These are phyloP conservation scores for Corella eumyota DNA, from an alignment of 23 tunicate species.

Conservation along the genomic window DNA sequence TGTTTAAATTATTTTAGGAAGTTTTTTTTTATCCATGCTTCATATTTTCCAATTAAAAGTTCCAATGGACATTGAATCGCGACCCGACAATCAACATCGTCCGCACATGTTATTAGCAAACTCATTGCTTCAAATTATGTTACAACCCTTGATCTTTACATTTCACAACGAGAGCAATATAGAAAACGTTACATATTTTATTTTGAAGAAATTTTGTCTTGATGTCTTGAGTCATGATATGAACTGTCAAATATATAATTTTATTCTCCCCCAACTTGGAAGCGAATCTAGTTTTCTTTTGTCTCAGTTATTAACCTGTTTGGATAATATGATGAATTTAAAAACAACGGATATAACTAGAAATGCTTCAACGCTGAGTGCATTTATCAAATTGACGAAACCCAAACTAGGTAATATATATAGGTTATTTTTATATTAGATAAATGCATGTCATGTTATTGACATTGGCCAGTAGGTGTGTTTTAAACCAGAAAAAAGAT, in stretches of 20 bases:
- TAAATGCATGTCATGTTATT: too few species aligned
- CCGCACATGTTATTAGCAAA: slow-evolving; percentile 31
- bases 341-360: not conserved
- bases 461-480: too few species aligned
- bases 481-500: too few species aligned
- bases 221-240: slow-evolving; percentile 20
- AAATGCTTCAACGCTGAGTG: slow-evolving; percentile 7
- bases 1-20: not conserved
- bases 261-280: slow-evolving; percentile 20
- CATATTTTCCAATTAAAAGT: slow-evolving; percentile 12
- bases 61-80: slow-evolving; percentile 26
- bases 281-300: slow-evolving; percentile 5
- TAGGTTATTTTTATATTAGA: not conserved
- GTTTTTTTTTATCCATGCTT: slow-evolving; percentile 22
- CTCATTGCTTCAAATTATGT: slow-evolving; percentile 15
- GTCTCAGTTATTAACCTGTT: not conserved
- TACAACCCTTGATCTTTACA: slow-evolving; percentile 13
- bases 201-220: slow-evolving; percentile 5
- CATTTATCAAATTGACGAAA: slow-evolving; percentile 8
- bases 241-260: slow-evolving; percentile 10
- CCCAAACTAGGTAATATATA: slow-evolving; percentile 1
- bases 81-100: not conserved
- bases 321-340: not conserved
- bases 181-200: not conserved
- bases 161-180: not conserved